Evolutionary conservation across 2,113 vertebrate genomes (phyloP).

Genomic region (Carassius gibelio): DNA sequence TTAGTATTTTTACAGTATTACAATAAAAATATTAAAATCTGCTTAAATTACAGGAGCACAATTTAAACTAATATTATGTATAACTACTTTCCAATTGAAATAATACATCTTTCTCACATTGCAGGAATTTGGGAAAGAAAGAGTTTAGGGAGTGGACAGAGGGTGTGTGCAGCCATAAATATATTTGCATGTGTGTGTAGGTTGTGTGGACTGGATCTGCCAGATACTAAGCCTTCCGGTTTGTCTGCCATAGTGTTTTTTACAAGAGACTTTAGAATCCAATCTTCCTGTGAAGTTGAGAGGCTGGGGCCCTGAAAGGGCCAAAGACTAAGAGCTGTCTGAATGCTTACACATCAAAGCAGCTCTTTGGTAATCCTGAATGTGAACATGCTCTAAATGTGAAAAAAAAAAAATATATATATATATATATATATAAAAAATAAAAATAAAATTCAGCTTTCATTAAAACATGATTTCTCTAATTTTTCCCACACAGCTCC

Average conservation of each 20-base stretch:
- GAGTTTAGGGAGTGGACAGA: slow-evolving; percentile 45
- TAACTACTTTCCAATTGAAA: too few species aligned
- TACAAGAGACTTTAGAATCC: slow-evolving; percentile 60
- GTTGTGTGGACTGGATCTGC: slow-evolving; percentile 21
- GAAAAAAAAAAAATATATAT: not conserved
- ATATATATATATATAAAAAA: too few species aligned
- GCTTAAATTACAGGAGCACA: not conserved
- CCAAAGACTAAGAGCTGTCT: slow-evolving; percentile 4
- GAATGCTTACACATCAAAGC: slow-evolving; percentile 14
- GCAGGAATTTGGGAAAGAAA: not conserved
- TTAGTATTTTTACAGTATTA: too few species aligned
- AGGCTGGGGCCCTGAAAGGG: slow-evolving; percentile 6
- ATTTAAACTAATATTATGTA: not conserved
- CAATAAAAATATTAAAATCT: too few species aligned
- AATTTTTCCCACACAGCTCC: slow-evolving; percentile 78
- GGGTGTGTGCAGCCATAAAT: slow-evolving; percentile 37
- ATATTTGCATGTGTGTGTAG: slow-evolving; percentile 25
- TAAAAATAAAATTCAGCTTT: slow-evolving; percentile 1
- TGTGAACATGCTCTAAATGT: slow-evolving; percentile 2
- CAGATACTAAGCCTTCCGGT: slow-evolving; percentile 55
- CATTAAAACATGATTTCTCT: slow-evolving; percentile 32
- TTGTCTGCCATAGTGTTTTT: slow-evolving; percentile 63
- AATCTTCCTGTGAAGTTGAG: slow-evolving; percentile 41
- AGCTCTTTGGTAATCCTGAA: slow-evolving; percentile 16
- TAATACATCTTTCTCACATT: not conserved